Base-by-base conservation (phyloP, 2,113 vertebrate species). In the Eleginops maclovinus region DNA sequence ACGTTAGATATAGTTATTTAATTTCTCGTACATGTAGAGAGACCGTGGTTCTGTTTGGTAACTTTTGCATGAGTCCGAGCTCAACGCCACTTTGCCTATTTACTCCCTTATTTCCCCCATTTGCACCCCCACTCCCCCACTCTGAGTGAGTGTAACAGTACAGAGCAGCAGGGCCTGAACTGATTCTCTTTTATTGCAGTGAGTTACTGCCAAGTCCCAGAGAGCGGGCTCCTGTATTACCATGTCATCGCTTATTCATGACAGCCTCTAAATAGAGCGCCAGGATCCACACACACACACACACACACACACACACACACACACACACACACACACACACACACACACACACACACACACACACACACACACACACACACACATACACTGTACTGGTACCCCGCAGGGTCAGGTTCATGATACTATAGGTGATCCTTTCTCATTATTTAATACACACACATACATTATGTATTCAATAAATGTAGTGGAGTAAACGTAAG, bases 181-280 rank as follows among this genome's bases (percentile, higher is more conserved):
- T 91, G 89, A 87, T 92, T 92, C 89, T 81, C 79, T 78, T 85
- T 87, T 88, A 90, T 87, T 92, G 80, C 91, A 88, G 86, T 91
- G 87, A 90, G 91, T 92, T 89, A 82, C 79, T 53, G 61, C 72
- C 75, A 49, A 83, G 76, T 92, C 86, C 84, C 85, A 83, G 81
- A 62, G 82, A 84, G 81, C 79, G 44, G 75, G 84, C 86, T 86
- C 79, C 72, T 72, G 59, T 86, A 87, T 90, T 92, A 88, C 76
- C 88, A 86, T 87, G 82, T 86, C 86, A 93, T 94, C 84, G 89
- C 80, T 93, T 91, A 94, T 94, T 93, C 87, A 92, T 91, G 83
- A 69, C 68, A 72, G 79, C 66, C 81, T 89, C 79, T 82, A 68
- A 85, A 91, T 82, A 89, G 84, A 77, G 51, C 4, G 54, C 17